Evolutionary conservation across 2,113 vertebrate genomes (phyloP), one percentile per base, ranked within the genome.

Genomic region (Columba livia): DNA sequence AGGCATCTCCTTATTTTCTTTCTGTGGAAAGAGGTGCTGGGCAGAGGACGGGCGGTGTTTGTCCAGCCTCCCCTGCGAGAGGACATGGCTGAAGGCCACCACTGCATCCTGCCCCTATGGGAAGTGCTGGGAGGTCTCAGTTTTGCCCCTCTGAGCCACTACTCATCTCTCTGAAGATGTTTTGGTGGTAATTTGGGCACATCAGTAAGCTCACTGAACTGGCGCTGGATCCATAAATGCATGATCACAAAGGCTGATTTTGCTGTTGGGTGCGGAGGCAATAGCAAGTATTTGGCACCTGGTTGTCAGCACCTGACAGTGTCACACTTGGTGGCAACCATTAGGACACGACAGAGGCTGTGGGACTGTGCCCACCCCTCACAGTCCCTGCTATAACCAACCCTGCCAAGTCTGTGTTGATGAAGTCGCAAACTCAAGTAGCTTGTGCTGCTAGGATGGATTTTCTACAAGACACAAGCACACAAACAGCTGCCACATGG

Each of bases 271-370:
- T 69, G 15, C 21, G 42, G 61, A 91, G 69, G 61, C 36, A 74
- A 28, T 8, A 61, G 32, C 54, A 70, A 40, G 26, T 72, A 60
- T 85, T 67, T 94, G 72, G 31, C 89, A 89, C 69, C 87, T 89
- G 10, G 1, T 86, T 86, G 86, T 84, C 80, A 65, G 47, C 77
- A 78, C 54, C 64, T 90, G 80, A 86, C 40, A 58, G 72, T 80
- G 56, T 56, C 89, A 57, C 34, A 7, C 64, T 66, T 15, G 58
- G 89, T 88, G 89, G 79, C 66, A 69, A 77, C 75, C 7, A 24
- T 44, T 70, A 83, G 75, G 67, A 61, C 50, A 23, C 6, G 44
- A 38, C 75, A 38, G 71, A 90, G 67, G 34, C 38, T 48, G 48
- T 40, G 60, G 51, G 61, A 38, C 50, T 20, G 29, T 8, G 32